phyloP scores from a whole-genome alignment of 2,113 vertebrate genomes.

The Antennarius striatus region DNA sequence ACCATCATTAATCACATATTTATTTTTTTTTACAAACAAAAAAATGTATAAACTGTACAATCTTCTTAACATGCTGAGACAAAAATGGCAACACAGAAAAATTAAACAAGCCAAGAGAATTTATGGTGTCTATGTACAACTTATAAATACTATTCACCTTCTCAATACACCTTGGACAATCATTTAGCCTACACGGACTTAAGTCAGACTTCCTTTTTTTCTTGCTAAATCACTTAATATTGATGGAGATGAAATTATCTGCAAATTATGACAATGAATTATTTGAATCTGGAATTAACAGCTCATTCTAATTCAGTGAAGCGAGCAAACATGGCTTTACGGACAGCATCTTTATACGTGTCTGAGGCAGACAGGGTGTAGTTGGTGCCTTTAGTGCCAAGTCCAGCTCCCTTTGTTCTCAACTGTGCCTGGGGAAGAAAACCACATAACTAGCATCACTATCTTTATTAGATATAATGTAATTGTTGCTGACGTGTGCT shows the following conservation, averaged over 20 bases:
- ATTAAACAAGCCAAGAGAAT: slow-evolving; percentile 36
- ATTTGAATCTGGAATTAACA: background rate
- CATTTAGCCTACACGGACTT: slow-evolving; percentile 13
- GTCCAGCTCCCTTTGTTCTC: slow-evolving; percentile 91
- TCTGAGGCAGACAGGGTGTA: slow-evolving; percentile 91
- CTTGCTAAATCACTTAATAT: background rate
- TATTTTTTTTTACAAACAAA: slow-evolving; percentile 80
- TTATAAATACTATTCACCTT: slow-evolving; percentile 67
- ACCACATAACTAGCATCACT: background rate
- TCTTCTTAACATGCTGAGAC: slow-evolving; percentile 55
- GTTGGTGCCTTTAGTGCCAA: slow-evolving; percentile 94
- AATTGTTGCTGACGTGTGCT: no score
- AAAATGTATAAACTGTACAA: slow-evolving; percentile 81
- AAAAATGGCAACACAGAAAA: slow-evolving; percentile 30
- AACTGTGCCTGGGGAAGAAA: slow-evolving; percentile 86
- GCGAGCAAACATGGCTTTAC: slow-evolving; percentile 98
- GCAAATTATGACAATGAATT: background rate
- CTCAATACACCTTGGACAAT: slow-evolving; percentile 11
- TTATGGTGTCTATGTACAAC: slow-evolving; percentile 71
- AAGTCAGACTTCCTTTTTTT: background rate
- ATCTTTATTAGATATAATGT: background rate
- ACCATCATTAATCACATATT: slow-evolving; percentile 45
- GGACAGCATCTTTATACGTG: slow-evolving; percentile 96
- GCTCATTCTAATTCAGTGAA: slow-evolving; percentile 96
- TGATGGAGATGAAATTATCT: slow-evolving; percentile 9